Evolutionary conservation across 2,113 vertebrate species (phyloP), one percentile per base, ranked within the genome.

Genomic region (Callipepla californica): DNA sequence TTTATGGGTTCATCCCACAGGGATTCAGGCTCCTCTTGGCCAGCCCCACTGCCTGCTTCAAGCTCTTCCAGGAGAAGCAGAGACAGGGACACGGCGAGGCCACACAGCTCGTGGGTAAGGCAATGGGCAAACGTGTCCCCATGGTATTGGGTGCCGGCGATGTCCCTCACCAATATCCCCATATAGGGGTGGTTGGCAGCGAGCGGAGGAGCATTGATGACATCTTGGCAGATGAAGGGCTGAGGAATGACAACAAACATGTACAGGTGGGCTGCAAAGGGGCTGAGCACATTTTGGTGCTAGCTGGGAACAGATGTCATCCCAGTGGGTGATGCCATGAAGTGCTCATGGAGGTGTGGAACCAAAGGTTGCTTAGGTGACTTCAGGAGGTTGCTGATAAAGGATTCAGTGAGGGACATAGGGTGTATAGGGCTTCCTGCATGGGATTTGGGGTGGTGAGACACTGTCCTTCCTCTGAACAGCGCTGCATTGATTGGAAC

Each of bases 401-500:
- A 51, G 32, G 32, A 32, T 32, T 38, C 11, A 9, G 5, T 4
- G 21, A 23, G 40, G 55, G 0, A 3, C 50, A 0, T 0, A 2
- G 16, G 47, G 4, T 47, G n/a, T 13, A 5, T 5, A 22, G 3
- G 38, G 11, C 3, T 18, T 45, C 0, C 0, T 1, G 9, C 6
- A 1, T 7, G 67, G 67, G 51, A 9, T 34, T 0, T 23, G 28
- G 50, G 58, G 6, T 45, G 51, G 20, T 47, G 36, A 7, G 9
- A 62, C 23, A 25, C 5, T 3, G 18, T 78, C 6, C 23, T 16
- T 5, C 1, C 9, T 22, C 8, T 21, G 18, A 2, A n/a, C 82
- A 99, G 99, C 97, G 96, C 96, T 99, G 99, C 94, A 98, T 99
- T 1, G 98, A 99, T 96, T 99, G 98, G 99, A 99, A 99, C 97